Evolutionary conservation across 1,140 invertebrate genomes (phyloP), one percentile per base, ranked within the genome.

Genomic region (Pseudoatta argentina): DNA sequence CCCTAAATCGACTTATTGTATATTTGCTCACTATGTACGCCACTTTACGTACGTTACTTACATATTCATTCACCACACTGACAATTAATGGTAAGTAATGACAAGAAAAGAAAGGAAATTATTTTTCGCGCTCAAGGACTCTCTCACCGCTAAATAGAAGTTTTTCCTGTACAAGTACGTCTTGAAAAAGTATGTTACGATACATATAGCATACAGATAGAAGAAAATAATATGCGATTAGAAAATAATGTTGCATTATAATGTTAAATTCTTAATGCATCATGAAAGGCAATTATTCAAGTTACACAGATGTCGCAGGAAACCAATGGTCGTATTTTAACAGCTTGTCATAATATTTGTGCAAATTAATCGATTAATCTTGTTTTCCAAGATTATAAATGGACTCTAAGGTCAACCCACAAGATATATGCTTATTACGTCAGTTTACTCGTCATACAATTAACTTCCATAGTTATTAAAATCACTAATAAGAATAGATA

Each of bases 31-130:
- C 16, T 39, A 24, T 48, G 34, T 18, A 61, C 18, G 39, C 39
- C 55, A 48, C 69, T 83, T 83, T 61, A 75, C 24, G 21, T 21
- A 75, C 27, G 69, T 53, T 83, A 61, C 69, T 83, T 51, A 51
- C 24, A n/a, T 61, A 63, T 63, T 63, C 14, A 51, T 3, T 51
- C 78, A n/a, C 51, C 53, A 63, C 24, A 12, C 12, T 8, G 57
- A 8, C 44, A 44, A 61, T 82, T 82, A 82, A 44, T 39, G 53
- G 55, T 48, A 18, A 71, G 16, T 59, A 8, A 10, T 39, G 39
- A 61, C 39, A 6, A 75, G 53, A 18, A 83, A 83, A 75, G 67
- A 63, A 75, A 61, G 55, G 69, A 44, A 59, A 48, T 16, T 18
- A 73, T 24, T 82, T 82, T 82, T 82, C 53, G 3, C 53, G 39